phyloP scores from a whole-genome alignment of 35 echinoderm and acorn worm genomes.

The Amphiura filiformis region DNA sequence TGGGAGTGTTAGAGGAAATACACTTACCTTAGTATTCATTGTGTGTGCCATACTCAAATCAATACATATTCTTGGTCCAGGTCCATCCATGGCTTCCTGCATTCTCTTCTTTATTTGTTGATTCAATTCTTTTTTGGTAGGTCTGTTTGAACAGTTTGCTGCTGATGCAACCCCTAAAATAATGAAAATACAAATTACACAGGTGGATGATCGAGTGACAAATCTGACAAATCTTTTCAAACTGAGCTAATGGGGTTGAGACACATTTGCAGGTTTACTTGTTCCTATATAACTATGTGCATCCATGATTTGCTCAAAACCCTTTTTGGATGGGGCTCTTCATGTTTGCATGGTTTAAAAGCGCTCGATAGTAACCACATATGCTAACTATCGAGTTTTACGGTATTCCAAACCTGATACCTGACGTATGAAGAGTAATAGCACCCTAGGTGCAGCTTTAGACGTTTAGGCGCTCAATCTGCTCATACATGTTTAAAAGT shows the following conservation, averaged over 20 bases:
- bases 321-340: too few relatives aligned
- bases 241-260: too few relatives aligned
- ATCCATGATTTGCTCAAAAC: background rate
- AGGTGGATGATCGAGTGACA: background rate
- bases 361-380: too few relatives aligned
- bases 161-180: background rate
- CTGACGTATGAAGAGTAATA: background rate
- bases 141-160: background rate
- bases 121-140: background rate
- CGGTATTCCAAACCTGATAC: too few relatives aligned
- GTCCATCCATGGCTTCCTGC: slow-evolving; percentile 7
- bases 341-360: too few relatives aligned
- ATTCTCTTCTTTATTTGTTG: slow-evolving; percentile 14
- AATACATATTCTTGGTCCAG: slow-evolving; percentile 36
- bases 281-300: too few relatives aligned
- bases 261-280: too few relatives aligned
- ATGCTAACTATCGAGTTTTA: too few relatives aligned
- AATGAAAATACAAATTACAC: background rate
- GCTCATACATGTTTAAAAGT: too few relatives aligned
- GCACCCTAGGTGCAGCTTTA: background rate
- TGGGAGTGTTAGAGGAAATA: too few relatives aligned
- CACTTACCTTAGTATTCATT: slow-evolving; percentile 20
- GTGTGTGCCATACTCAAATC: background rate
- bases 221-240: background rate
- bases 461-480: too few relatives aligned